These are phyloP conservation scores for Pituophis catenifer DNA, from an alignment of 2,113 vertebrate genomes.

Conservation along the genomic window DNA sequence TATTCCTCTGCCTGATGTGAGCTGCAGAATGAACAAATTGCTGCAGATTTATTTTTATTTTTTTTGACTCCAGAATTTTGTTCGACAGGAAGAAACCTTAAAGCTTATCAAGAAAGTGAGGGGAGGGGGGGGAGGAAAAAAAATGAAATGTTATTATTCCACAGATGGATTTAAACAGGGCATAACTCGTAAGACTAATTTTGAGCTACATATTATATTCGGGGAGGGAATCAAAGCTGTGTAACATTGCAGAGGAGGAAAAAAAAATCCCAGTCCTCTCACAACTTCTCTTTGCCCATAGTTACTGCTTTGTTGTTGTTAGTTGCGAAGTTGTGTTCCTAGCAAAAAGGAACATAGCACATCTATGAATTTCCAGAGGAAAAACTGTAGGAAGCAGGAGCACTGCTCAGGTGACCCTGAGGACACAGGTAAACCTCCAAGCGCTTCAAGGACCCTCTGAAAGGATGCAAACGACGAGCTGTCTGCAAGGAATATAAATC, in stretches of 20 bases:
- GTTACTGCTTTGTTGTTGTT: not conserved
- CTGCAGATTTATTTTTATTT: not conserved
- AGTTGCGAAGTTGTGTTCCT: too few relatives aligned
- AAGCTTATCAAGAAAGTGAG: slow-evolving; percentile 15
- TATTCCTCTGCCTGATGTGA: slow-evolving; percentile 17
- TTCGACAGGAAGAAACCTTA: slow-evolving; percentile 42
- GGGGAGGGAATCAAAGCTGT: not conserved
- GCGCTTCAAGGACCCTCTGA: too few relatives aligned
- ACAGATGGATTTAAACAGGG: not conserved
- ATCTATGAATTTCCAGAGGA: too few relatives aligned
- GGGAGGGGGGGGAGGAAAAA: not conserved
- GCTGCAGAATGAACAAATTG: not conserved
- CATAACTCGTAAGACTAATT: not conserved
- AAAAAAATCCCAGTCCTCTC: not conserved
- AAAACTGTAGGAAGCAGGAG: too few relatives aligned
- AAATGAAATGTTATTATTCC: not conserved
- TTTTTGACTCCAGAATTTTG: slow-evolving; percentile 19
- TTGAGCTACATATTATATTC: not conserved
- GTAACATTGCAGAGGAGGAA: accelerated
- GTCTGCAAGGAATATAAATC: too few relatives aligned
- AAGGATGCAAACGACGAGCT: too few relatives aligned
- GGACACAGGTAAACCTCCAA: too few relatives aligned
- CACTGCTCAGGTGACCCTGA: too few relatives aligned
- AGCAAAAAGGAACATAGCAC: too few relatives aligned
- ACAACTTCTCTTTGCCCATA: not conserved